These are phyloP conservation scores for Germaria angustata DNA, from an alignment of 2,888 invertebrate genomes.

Conservation along the genomic window DNA sequence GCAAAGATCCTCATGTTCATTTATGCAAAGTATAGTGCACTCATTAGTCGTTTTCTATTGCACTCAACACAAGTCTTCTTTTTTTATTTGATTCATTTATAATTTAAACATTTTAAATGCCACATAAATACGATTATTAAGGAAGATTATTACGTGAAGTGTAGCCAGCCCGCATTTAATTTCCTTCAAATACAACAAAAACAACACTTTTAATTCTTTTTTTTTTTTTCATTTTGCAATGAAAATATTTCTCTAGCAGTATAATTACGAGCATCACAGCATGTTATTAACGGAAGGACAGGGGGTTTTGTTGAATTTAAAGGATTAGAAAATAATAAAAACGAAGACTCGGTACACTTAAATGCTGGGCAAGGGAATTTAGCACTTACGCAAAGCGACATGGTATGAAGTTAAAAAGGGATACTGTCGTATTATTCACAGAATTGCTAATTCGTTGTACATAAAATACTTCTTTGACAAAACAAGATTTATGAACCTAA, in stretches of 20 bases:
- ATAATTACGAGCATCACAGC: slow-evolving; percentile 63
- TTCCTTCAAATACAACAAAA: slow-evolving; percentile 33
- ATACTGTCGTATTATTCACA: not conserved
- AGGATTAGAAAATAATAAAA: slow-evolving; percentile 37
- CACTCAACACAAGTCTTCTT: slow-evolving; percentile 11
- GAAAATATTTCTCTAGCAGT: slow-evolving; percentile 21
- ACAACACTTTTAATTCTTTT: slow-evolving; percentile 42
- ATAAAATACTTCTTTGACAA: not conserved
- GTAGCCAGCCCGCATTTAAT: slow-evolving; percentile 50
- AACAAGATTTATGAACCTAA: not conserved
- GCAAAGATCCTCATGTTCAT: not conserved
- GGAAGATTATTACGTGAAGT: slow-evolving; percentile 29
- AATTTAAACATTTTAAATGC: slow-evolving; percentile 52
- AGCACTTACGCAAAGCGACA: not conserved
- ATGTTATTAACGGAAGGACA: slow-evolving; percentile 43
- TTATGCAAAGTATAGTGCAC: not conserved
- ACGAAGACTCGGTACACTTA: not conserved
- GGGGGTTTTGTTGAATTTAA: slow-evolving; percentile 33
- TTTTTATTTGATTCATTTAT: slow-evolving; percentile 24
- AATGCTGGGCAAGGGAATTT: slow-evolving; percentile 27
- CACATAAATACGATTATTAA: slow-evolving; percentile 38
- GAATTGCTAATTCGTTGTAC: not conserved
- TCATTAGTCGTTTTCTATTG: not conserved
- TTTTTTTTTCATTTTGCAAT: slow-evolving; percentile 25
- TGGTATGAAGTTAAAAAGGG: not conserved